These are phyloP conservation scores for Pemphigus obesinymphae DNA, from an alignment of 1,140 invertebrate species.

Conservation along the genomic window DNA sequence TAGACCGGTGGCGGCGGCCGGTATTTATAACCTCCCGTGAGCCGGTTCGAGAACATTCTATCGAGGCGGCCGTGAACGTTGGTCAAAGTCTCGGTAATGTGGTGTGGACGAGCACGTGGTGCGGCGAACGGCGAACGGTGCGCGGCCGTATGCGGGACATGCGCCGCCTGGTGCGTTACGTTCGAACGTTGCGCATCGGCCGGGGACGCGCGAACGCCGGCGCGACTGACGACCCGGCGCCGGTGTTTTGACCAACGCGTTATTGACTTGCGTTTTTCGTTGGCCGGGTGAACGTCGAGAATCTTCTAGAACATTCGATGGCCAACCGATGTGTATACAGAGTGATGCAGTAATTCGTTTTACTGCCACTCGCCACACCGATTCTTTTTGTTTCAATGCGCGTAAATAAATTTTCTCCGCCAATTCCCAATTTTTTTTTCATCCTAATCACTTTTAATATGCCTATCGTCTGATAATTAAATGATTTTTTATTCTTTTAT, in stretches of 20 bases:
- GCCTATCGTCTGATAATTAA: no score
- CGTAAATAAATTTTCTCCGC: no score
- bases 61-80: not conserved
- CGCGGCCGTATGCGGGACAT: not conserved
- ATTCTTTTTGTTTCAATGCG: no score
- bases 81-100: not conserved
- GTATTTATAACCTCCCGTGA: not conserved
- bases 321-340: not conserved
- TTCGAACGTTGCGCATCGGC: not conserved
- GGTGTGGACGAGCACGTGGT: not conserved
- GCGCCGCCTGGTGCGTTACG: not conserved
- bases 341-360: not conserved
- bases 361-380: not conserved
- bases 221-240: no score
- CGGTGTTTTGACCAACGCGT: not conserved
- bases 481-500: no score
- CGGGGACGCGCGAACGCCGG: not conserved
- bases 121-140: not conserved
- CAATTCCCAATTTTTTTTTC: no score
- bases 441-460: no score
- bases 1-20: rapidly evolving
- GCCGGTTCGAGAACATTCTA: not conserved
- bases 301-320: constrained; percentile 30
- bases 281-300: not conserved
- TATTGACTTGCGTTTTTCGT: not conserved